phyloP scores from a whole-genome alignment of 2,888 invertebrate genomes.

The Panzeria rudis region DNA sequence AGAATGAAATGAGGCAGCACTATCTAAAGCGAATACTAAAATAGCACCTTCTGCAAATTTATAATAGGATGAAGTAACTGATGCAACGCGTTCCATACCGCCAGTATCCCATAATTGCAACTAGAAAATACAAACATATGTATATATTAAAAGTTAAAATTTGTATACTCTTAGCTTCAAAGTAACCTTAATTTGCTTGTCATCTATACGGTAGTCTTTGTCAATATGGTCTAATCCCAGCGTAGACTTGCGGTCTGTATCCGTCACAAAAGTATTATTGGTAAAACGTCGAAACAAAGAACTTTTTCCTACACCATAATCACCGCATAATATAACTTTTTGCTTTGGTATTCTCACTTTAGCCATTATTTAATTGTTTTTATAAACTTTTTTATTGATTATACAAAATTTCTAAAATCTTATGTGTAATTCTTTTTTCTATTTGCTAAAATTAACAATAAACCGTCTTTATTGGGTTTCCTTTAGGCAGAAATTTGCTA shows the following conservation, averaged over 20 bases:
- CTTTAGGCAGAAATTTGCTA: conserved; percentile 37
- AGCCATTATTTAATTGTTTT: conserved; percentile 86
- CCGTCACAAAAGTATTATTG: conserved; percentile 87
- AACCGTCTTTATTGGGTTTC: conserved; percentile 52
- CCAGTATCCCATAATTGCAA: conserved; percentile 98
- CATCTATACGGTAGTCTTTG: conserved; percentile 90
- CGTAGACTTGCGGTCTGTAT: conserved; percentile 93
- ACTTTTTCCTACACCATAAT: conserved; percentile 98
- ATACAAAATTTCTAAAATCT: conserved; percentile 24
- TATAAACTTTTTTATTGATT: conserved; percentile 10
- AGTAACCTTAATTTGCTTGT: conserved; percentile 85
- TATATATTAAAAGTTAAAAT: neutral
- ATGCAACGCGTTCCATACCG: conserved; percentile 97
- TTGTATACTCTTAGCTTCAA: neutral
- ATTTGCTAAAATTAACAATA: conserved; percentile 23
- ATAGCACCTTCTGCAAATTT: conserved; percentile 98
- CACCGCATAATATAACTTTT: conserved; percentile 97
- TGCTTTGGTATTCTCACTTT: conserved; percentile 92
- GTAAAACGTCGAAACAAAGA: conserved; percentile 96
- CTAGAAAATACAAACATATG: conserved; percentile 84
- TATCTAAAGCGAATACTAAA: conserved; percentile 94
- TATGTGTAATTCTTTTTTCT: too few species aligned
- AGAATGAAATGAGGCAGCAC: conserved; percentile 95
- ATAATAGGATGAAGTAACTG: conserved; percentile 97
- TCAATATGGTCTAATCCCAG: conserved; percentile 96